A percentile compares a stretch with the other conserved stretches of the same genome.
These are phyloP conservation scores for Tamias sibiricus DNA, from an alignment of 2,113 vertebrate genomes.

Conservation along the genomic window DNA sequence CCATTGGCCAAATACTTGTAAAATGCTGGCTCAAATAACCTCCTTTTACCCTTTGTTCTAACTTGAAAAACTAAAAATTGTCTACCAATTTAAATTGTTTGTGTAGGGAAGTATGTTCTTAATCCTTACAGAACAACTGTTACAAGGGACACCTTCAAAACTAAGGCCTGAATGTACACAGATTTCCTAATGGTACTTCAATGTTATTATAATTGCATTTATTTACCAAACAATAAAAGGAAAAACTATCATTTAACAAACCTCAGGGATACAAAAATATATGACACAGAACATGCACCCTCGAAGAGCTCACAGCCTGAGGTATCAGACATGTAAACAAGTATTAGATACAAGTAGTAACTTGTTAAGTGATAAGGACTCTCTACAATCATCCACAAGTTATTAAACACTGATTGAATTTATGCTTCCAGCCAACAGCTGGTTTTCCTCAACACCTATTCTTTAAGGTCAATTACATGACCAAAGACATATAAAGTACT, in stretches of 20 bases:
- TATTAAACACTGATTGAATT: neutral
- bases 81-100: neutral
- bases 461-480: neutral
- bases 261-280: neutral
- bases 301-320: neutral
- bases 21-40: neutral
- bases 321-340: neutral
- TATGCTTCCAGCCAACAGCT: neutral
- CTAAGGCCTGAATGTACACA: neutral
- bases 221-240: conserved; percentile 1
- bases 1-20: neutral
- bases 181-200: neutral
- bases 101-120: neutral
- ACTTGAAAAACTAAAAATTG: neutral
- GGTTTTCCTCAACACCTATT: conserved; percentile 19
- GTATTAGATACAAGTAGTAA: neutral
- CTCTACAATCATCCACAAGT: neutral
- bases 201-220: neutral
- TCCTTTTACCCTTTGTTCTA: neutral
- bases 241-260: conserved; percentile 20
- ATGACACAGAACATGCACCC: neutral
- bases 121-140: conserved; percentile 9
- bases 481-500: neutral
- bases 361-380: neutral
- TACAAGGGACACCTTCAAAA: conserved; percentile 33